A percentile compares a stretch with the other conserved stretches of the same genome.
Conservation (phyloP, 2,113 vertebrate species). For the Tragelaphus strepsiceros region DNA sequence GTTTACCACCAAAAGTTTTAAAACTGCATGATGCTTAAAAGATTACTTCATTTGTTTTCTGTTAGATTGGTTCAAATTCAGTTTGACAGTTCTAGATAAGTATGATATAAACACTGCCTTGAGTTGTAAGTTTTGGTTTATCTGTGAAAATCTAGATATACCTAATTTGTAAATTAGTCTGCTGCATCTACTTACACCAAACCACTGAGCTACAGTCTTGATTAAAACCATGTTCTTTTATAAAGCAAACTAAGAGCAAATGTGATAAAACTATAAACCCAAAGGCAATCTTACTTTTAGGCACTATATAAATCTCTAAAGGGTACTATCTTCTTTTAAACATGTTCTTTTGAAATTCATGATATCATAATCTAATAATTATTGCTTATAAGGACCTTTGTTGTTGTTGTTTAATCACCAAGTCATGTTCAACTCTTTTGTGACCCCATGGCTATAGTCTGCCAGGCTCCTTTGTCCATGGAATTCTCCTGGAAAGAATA, state of each 20-base stretch:
- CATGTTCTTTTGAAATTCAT: background rate
- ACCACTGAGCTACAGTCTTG: background rate
- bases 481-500: background rate
- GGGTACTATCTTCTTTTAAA: background rate
- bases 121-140: background rate
- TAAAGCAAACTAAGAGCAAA: background rate
- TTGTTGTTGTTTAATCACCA: background rate
- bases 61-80: constrained; percentile 6
- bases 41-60: constrained; percentile 27
- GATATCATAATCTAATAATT: constrained; percentile 25
- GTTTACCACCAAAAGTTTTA: background rate
- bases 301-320: background rate
- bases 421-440: background rate
- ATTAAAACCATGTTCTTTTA: background rate
- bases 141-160: background rate
- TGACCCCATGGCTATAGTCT: background rate
- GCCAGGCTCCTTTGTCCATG: background rate
- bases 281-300: constrained; percentile 19
- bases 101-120: constrained; percentile 18
- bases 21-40: constrained; percentile 1
- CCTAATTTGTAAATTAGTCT: background rate
- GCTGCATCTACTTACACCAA: background rate
- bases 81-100: background rate
- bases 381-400: background rate
- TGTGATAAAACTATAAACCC: constrained; percentile 6